Evolutionary conservation across 1,140 invertebrate genomes (phyloP).

Genomic region (Diorhabda carinulata): DNA sequence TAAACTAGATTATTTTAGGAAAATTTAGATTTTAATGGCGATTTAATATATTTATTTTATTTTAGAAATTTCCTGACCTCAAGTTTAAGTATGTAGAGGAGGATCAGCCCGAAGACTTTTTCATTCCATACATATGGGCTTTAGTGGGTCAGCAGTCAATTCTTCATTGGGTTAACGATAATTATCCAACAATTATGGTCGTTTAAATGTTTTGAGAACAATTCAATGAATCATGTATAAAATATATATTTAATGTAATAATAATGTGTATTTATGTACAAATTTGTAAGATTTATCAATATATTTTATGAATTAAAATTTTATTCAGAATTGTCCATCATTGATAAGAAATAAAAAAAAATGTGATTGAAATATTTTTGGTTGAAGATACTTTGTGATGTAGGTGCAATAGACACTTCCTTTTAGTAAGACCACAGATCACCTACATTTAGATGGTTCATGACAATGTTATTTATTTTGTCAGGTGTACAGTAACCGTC

Average conservation of each 20-base stretch:
- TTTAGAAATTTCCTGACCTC: conserved; percentile 95
- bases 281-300: neutral
- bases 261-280: conserved; percentile 1
- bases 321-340: no score
- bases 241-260: conserved; percentile 3
- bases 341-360: no score
- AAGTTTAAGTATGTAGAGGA: conserved; percentile 99
- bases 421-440: no score
- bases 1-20: no score
- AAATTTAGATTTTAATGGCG: neutral
- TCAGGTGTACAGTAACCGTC: no score
- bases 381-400: no score
- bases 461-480: no score
- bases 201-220: neutral
- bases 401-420: no score
- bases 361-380: no score
- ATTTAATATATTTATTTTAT: conserved; percentile 23
- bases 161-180: conserved; percentile 66
- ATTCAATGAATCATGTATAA: neutral
- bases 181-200: neutral
- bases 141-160: conserved; percentile 77
- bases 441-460: no score
- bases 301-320: neutral
- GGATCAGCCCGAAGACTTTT: conserved; percentile 97
- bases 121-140: conserved; percentile 98